Percentiles rank a stretch among this genome's conserved stretches.
These are phyloP conservation scores for Apis florea DNA, from an alignment of 1,140 invertebrate species.

Conservation along the genomic window DNA sequence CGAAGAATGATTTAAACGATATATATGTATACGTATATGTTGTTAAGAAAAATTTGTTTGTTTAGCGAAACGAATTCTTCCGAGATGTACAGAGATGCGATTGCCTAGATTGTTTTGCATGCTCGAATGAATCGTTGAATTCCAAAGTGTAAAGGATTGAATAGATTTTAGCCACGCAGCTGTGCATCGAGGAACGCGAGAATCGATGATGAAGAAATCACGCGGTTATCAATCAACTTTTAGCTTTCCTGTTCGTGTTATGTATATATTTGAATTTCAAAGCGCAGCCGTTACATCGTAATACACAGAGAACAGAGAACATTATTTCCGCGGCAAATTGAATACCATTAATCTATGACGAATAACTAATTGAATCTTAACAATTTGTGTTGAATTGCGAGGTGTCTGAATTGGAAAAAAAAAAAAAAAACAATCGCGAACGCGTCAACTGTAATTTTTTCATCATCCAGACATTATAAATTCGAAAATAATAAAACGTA, in stretches of 20 bases:
- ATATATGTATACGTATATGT: no score
- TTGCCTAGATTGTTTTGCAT: background rate
- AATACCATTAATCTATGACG: slow-evolving; percentile 3
- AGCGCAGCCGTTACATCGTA: slow-evolving; percentile 10
- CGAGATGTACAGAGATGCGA: background rate
- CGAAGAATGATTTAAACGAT: background rate
- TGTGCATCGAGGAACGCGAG: background rate
- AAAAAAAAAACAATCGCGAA: background rate
- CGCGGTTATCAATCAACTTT: slow-evolving; percentile 4
- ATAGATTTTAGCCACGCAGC: background rate
- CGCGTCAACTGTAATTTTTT: background rate
- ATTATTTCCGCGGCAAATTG: slow-evolving; percentile 19
- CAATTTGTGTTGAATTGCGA: background rate
- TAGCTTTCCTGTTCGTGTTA: slow-evolving; percentile 6
- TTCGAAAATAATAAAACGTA: no score
- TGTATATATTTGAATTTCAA: slow-evolving; percentile 37
- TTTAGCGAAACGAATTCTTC: background rate
- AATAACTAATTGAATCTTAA: slow-evolving; percentile 11
- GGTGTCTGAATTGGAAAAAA: background rate
- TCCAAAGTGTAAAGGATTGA: background rate
- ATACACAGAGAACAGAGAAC: slow-evolving; percentile 3
- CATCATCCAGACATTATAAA: no score
- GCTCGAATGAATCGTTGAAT: slow-evolving; percentile 5
- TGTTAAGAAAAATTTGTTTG: background rate
- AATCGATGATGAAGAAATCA: background rate